phyloP scores from a whole-genome alignment of 2,113 vertebrate genomes.

The Zosterops lateralis region DNA sequence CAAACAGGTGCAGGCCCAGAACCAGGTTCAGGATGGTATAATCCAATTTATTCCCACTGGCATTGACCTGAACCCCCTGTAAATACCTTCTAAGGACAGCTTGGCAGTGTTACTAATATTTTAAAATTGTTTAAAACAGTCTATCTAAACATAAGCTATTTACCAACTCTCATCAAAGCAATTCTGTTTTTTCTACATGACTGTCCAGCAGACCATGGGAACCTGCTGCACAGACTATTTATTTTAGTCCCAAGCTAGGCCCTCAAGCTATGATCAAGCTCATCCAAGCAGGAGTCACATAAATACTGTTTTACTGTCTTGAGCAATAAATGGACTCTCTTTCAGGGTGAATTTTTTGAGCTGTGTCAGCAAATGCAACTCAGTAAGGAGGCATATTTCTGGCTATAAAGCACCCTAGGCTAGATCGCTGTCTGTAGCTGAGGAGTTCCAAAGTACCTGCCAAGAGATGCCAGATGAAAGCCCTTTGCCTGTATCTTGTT shows the following conservation, averaged over 20 bases:
- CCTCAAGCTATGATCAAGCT: conserved; percentile 44
- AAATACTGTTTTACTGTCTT: conserved; percentile 29
- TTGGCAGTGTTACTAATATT: conserved; percentile 29
- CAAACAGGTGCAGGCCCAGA: not conserved
- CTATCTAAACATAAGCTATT: conserved; percentile 62
- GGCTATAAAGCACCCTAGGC: not conserved
- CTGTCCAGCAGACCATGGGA: conserved; percentile 45
- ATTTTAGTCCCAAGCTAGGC: conserved; percentile 34
- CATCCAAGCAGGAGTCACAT: not conserved
- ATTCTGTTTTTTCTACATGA: conserved; percentile 54
- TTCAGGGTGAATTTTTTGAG: not conserved
- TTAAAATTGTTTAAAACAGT: conserved; percentile 59
- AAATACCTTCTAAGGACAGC: conserved; percentile 38
- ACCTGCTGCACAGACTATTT: conserved; percentile 42
- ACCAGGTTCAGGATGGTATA: conserved; percentile 15
- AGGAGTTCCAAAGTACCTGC: not conserved
- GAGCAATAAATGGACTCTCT: conserved; percentile 20
- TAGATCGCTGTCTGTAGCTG: not conserved
- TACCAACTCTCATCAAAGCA: conserved; percentile 52
- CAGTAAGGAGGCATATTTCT: not conserved
- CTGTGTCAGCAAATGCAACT: conserved; percentile 39
- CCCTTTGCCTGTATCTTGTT: not conserved
- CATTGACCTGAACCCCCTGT: conserved; percentile 7
- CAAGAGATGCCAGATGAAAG: not conserved
- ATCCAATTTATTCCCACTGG: conserved; percentile 31